Percentiles rank a stretch among this genome's conserved stretches.
Conservation (phyloP, 2,113 vertebrate genomes). For the Oxyura jamaicensis region DNA sequence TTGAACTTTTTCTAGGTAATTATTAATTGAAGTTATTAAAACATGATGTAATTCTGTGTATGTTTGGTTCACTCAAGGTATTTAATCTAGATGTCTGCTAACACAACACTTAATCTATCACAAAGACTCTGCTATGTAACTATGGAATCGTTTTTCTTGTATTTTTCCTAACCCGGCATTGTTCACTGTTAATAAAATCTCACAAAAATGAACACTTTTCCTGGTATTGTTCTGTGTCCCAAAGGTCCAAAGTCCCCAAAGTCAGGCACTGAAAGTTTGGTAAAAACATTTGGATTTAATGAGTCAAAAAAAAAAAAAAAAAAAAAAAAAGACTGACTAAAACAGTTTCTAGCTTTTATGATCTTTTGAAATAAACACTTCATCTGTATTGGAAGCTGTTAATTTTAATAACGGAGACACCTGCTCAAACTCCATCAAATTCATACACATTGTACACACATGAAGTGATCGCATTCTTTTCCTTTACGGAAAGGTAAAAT, state of each 20-base stretch:
- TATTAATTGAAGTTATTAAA: not conserved
- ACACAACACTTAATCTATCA: not conserved
- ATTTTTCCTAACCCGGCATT: not conserved
- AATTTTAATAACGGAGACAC: constrained; percentile 12
- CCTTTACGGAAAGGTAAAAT: not conserved
- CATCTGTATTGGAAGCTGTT: constrained; percentile 25
- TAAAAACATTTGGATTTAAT: not conserved
- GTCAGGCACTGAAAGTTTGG: not conserved
- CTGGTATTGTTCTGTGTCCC: not conserved
- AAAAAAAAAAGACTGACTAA: not conserved
- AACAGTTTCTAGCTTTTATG: not conserved
- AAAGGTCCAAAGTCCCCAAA: not conserved
- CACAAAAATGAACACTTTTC: not conserved
- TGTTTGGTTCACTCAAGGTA: not conserved
- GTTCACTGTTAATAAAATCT: not conserved
- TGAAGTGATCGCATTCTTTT: not conserved
- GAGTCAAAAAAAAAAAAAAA: not conserved
- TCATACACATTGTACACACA: not conserved
- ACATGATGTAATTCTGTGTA: not conserved
- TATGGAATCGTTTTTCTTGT: not conserved
- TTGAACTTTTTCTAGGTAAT: not conserved
- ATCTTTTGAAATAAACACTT: constrained; percentile 31
- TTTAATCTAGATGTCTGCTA: not conserved
- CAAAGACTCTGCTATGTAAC: not conserved
- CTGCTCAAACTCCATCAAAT: not conserved